Base-by-base conservation (phyloP, 1,140 invertebrate genomes). In the Pachyrhynchus sulphureomaculatus region DNA sequence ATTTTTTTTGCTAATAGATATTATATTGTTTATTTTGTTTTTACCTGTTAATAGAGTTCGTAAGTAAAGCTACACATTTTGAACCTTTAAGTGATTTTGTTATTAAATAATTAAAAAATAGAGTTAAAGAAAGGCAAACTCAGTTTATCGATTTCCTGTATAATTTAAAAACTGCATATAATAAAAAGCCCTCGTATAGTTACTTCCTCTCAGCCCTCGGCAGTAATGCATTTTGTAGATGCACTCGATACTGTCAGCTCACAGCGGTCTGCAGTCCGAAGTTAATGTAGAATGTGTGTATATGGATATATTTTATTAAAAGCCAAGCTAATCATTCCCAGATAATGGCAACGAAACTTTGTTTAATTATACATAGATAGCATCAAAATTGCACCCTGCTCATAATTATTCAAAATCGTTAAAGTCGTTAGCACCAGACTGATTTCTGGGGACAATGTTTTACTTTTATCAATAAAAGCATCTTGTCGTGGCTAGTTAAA, bases 241-340 rank as follows among this genome's bases (percentile, higher is more conserved):
- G 64, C 44, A 47, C 51, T 55, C 51, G 64, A 66, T 66, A 66
- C 45, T 62, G 60, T 66, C 64, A 58, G 64, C 45, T 48, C 51
- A 60, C 48, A 44, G 58, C 23, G 48, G 58, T 36, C 44, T 42
- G 64, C 54, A 34, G 58, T 33, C 42, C 53, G 39, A 52, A 20
- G 48, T 53, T 66, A 66, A 66, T 66, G 64, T 66, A 66, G 52
- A 66, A 66, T 66, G 64, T 66, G 60, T 66, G 64, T 66, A 63
- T 66, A 66, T 66, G 64, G 64, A 63, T 66, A 66, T 66, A 66
- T 66, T 66, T 66, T 66, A 66, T 66, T 66, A 63, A 63, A 66
- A 63, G 60, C 47, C 48, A 34, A 29, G 57, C 57, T 60, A 60
- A 60, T 60, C 48, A 52, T 60, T 60, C 51, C 36, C 57, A 32